phyloP scores from a whole-genome alignment of 2,113 vertebrate species.

The Sphyrna mokarran region DNA sequence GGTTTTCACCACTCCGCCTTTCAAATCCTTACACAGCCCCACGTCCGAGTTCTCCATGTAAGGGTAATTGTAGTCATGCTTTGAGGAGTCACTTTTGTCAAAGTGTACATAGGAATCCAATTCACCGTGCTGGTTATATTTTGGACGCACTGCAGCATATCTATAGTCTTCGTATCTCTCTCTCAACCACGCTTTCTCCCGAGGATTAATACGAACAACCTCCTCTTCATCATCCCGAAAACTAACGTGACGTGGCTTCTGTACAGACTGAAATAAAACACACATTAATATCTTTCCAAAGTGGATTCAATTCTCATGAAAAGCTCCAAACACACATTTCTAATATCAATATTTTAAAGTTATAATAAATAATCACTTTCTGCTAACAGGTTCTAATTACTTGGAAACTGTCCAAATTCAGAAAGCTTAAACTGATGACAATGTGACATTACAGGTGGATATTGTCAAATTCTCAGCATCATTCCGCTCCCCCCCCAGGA shows the following conservation, averaged over 20 bases:
- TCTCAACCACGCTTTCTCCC: slow-evolving; percentile 83
- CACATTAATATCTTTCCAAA: background rate
- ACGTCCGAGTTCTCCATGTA: slow-evolving; percentile 73
- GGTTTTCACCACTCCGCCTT: slow-evolving; percentile 73
- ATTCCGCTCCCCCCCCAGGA: background rate
- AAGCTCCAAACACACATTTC: background rate
- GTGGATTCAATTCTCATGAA: background rate
- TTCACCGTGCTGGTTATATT: slow-evolving; percentile 71
- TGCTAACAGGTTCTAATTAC: background rate
- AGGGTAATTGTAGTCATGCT: slow-evolving; percentile 93
- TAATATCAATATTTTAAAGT: background rate
- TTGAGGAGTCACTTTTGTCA: slow-evolving; percentile 78
- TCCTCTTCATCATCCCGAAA: slow-evolving; percentile 89
- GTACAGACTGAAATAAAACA: slow-evolving; percentile 51
- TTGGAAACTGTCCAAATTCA: background rate
- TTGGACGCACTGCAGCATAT: slow-evolving; percentile 77
- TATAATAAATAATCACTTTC: background rate
- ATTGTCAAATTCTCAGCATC: no score
- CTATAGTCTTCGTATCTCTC: slow-evolving; percentile 91
- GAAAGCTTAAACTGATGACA: background rate
- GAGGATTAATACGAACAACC: slow-evolving; percentile 93
- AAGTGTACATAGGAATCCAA: slow-evolving; percentile 84
- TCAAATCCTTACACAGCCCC: slow-evolving; percentile 67
- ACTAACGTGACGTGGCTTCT: slow-evolving; percentile 74
- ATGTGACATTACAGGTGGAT: no score